Percentiles rank a stretch among this genome's conserved stretches.
Conservation (phyloP, 2,888 invertebrate genomes). For the Resseliella maxima region DNA sequence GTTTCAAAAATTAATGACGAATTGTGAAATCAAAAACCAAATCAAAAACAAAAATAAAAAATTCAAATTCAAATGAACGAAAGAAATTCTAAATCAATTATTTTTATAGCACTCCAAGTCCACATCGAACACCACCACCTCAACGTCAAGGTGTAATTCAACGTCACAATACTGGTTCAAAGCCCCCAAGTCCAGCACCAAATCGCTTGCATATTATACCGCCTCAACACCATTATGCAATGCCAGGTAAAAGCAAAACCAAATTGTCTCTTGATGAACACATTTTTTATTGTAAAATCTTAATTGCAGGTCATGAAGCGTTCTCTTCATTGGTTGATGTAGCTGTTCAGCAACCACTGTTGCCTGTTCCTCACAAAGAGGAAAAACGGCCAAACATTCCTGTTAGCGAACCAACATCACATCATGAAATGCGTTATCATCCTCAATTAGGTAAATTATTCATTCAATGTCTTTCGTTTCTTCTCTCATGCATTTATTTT, state of each 20-base stretch:
- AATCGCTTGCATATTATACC: constrained; percentile 68
- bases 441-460: constrained; percentile 65
- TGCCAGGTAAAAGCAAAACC: constrained; percentile 59
- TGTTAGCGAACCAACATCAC: constrained; percentile 58
- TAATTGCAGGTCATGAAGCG: constrained; percentile 79
- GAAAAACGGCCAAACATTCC: constrained; percentile 62
- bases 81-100: constrained; percentile 55
- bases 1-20: not conserved
- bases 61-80: too few species aligned
- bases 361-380: constrained; percentile 80
- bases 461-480: not conserved
- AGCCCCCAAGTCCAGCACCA: constrained; percentile 69
- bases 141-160: constrained; percentile 82
- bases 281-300: not conserved
- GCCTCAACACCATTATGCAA: constrained; percentile 62
- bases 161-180: constrained; percentile 74
- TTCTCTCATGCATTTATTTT: too few species aligned
- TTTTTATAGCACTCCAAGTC: constrained; percentile 66
- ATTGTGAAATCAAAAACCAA: not conserved
- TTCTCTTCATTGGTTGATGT: constrained; percentile 89
- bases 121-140: constrained; percentile 68
- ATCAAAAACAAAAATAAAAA: not conserved
- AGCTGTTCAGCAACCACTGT: constrained; percentile 89
- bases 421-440: constrained; percentile 66
- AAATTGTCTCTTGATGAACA: not conserved